Conservation (phyloP, 2,113 vertebrate genomes). For the Cromileptes altivelis region DNA sequence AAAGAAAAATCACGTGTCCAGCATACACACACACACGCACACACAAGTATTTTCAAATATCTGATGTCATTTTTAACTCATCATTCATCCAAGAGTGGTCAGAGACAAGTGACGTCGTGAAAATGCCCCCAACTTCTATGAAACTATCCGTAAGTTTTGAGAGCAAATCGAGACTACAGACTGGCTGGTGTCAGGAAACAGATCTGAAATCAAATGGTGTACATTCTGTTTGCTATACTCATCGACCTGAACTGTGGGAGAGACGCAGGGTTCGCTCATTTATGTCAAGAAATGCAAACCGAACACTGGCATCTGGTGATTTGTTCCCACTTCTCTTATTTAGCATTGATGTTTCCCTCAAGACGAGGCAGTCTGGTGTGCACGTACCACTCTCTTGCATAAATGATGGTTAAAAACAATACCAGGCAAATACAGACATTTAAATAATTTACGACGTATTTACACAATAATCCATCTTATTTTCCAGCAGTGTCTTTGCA, state of each 20-base stretch:
- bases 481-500: conserved; percentile 69
- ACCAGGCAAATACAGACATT: conserved; percentile 82
- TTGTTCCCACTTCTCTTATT: conserved; percentile 25
- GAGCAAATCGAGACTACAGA: neutral
- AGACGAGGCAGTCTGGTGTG: conserved; percentile 55
- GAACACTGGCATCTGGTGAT: neutral
- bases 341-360: conserved; percentile 32
- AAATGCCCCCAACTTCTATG: neutral
- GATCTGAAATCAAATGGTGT: neutral
- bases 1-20: conserved; percentile 48
- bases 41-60: conserved; percentile 72
- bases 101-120: neutral
- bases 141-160: neutral
- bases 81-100: conserved; percentile 65
- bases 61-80: conserved; percentile 73
- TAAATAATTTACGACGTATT: conserved; percentile 90
- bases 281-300: neutral
- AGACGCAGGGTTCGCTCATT: neutral
- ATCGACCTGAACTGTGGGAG: neutral
- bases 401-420: conserved; percentile 83
- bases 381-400: conserved; percentile 70
- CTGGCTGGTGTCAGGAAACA: neutral
- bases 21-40: conserved; percentile 45
- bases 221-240: neutral
- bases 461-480: conserved; percentile 83